phyloP scores from a whole-genome alignment of 2,797 vertebrate genomes.

The Gymnoscopelus microlampas region DNA sequence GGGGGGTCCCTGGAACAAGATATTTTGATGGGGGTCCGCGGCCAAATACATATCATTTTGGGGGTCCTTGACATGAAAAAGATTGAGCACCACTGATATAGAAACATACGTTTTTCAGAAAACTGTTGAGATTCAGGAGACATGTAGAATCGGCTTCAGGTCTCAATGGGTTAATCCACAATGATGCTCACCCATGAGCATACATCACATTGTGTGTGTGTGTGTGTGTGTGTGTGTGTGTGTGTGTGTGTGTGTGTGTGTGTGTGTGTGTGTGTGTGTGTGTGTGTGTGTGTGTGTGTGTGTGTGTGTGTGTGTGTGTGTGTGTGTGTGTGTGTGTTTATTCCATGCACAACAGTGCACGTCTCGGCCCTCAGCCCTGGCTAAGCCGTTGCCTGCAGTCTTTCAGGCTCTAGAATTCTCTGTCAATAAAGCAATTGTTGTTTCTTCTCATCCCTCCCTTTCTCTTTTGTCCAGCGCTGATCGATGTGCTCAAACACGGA shows the following conservation, averaged over 20 bases:
- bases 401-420: slow-evolving; percentile 81
- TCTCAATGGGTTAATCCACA: no score
- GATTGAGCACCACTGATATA: no score
- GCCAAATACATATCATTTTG: no score
- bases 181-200: slow-evolving; percentile 31
- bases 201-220: slow-evolving; percentile 13
- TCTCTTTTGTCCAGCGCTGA: slow-evolving; percentile 81
- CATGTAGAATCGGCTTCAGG: no score
- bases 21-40: no score
- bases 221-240: no score
- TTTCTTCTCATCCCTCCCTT: slow-evolving; percentile 63
- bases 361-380: slow-evolving; percentile 37
- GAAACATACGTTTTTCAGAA: no score
- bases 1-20: no score
- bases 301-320: background rate
- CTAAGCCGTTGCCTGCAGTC: slow-evolving; percentile 74
- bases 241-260: no score
- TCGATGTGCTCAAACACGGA: slow-evolving; percentile 76
- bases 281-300: slow-evolving; percentile 3
- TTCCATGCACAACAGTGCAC: slow-evolving; percentile 13
- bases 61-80: no score
- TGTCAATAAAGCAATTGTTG: slow-evolving; percentile 87
- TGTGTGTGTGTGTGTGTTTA: slow-evolving; percentile 17
- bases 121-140: no score
- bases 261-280: no score